Base-by-base conservation (phyloP, 2,113 vertebrate genomes). In the Neogobius melanostomus region DNA sequence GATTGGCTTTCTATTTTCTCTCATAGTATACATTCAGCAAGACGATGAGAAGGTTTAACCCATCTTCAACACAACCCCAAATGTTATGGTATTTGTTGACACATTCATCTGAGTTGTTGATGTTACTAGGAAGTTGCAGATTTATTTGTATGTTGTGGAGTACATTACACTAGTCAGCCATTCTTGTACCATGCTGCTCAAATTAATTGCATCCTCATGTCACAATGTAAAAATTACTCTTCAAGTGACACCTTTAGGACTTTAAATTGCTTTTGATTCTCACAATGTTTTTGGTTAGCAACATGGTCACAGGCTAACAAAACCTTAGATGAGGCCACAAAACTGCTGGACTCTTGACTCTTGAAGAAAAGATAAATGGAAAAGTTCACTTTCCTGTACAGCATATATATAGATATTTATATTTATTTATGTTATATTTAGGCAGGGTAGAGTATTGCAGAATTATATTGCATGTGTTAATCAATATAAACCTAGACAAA, bases 381-480 rank as follows among this genome's bases (percentile, higher is more conserved):
- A 64, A 87, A 80, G 57, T 80, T 87, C 76, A 85, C 76, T 83
- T 86, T 90, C 83, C 89, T 90, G 90, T 90, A 91, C 89, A 91
- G 85, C 84, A 80, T 89, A 91, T 90, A 72, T 90, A 84, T 89
- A 83, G 79, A 86, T 90, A 90, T 89, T 86, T 84, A 88, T 90
- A 89, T 88, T 71, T 89, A 89, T 88, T 86, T 90, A 83, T 89
- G 1, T 81, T 89, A 85, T 89, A 89, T 91, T 91, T 91, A 92
- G 87, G 89, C 86, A 80, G 89, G 90, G 87, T 88, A 85, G 87
- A 90, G 89, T 93, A 91, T 92, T 92, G 91, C 91, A 92, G 87
- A 90, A 90, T 90, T 88, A 91, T 92, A 93, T 93, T 93, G 92
- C 91, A 92, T 91, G 91, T 91, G 82, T 90, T 87, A 89, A 91